Conservation (phyloP, 2,888 invertebrate genomes). For the Tetragonula carbonaria region DNA sequence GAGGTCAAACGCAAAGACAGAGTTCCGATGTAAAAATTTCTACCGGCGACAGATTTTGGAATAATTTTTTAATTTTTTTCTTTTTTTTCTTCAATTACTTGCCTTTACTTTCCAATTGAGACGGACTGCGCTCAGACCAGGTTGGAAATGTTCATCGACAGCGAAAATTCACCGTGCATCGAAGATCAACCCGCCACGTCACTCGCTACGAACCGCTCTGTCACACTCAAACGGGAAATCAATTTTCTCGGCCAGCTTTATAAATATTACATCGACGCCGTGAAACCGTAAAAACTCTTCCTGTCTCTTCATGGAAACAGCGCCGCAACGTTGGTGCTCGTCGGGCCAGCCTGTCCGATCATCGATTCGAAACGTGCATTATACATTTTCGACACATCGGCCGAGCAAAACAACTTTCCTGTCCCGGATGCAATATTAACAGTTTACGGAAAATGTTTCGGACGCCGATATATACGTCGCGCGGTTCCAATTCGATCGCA, state of each 20-base stretch:
- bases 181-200: no score
- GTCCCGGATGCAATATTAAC: slow-evolving; percentile 13
- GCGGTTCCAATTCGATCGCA: background rate
- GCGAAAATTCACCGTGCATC: background rate
- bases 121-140: background rate
- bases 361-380: slow-evolving; percentile 11
- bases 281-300: background rate
- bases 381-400: background rate
- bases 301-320: no score
- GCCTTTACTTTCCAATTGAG: no score
- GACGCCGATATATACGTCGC: slow-evolving; percentile 1
- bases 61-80: background rate
- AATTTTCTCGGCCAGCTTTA: background rate
- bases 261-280: background rate
- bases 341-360: background rate
- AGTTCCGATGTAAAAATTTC: no score
- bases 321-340: background rate
- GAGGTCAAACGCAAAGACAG: no score
- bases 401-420: background rate
- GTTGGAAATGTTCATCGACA: background rate
- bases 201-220: background rate
- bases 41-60: no score
- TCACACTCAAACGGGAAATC: background rate
- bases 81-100: no score
- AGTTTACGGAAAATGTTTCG: slow-evolving; percentile 11